A percentile compares a stretch with the other conserved stretches of the same genome.
These are phyloP conservation scores for Pammene fasciana DNA, from an alignment of 2,888 invertebrate species.

Conservation along the genomic window DNA sequence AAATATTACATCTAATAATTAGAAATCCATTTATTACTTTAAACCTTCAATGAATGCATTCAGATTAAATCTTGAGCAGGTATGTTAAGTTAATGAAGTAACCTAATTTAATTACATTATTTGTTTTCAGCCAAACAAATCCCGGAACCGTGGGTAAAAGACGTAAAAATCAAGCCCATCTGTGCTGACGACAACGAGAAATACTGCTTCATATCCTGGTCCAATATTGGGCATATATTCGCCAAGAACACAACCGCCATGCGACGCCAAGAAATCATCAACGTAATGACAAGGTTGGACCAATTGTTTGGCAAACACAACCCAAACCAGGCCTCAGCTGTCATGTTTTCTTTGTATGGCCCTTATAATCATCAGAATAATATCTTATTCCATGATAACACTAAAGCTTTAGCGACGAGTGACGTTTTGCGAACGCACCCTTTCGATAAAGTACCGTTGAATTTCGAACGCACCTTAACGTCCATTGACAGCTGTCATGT, in stretches of 20 bases:
- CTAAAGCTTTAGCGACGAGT: constrained; percentile 64
- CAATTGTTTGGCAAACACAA: constrained; percentile 86
- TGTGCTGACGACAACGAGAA: constrained; percentile 82
- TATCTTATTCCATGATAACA: constrained; percentile 86
- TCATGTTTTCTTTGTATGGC: constrained; percentile 87
- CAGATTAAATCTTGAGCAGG: too few species aligned
- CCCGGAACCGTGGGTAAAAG: constrained; percentile 69
- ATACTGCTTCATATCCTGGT: constrained; percentile 87
- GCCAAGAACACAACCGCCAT: constrained; percentile 81
- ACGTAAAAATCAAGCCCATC: constrained; percentile 77
- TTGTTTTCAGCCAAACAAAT: constrained; percentile 61
- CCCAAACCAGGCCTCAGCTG: constrained; percentile 75
- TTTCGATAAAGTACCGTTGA: constrained; percentile 66
- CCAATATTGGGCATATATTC: constrained; percentile 87
- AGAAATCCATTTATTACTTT: too few species aligned
- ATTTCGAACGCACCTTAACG: constrained; percentile 66
- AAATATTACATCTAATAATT: too few species aligned
- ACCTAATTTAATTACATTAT: too few species aligned
- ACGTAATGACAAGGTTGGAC: constrained; percentile 87
- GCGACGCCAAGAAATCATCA: constrained; percentile 86
- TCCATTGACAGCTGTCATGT: constrained; percentile 55
- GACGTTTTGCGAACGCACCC: constrained; percentile 63
- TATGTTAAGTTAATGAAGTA: too few species aligned
- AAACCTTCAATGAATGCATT: too few species aligned
- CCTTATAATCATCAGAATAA: constrained; percentile 85